A percentile compares a stretch with the other conserved stretches of the same genome.
These are phyloP conservation scores for Pachyrhynchus sulphureomaculatus DNA, from an alignment of 1,140 invertebrate species.

Conservation along the genomic window DNA sequence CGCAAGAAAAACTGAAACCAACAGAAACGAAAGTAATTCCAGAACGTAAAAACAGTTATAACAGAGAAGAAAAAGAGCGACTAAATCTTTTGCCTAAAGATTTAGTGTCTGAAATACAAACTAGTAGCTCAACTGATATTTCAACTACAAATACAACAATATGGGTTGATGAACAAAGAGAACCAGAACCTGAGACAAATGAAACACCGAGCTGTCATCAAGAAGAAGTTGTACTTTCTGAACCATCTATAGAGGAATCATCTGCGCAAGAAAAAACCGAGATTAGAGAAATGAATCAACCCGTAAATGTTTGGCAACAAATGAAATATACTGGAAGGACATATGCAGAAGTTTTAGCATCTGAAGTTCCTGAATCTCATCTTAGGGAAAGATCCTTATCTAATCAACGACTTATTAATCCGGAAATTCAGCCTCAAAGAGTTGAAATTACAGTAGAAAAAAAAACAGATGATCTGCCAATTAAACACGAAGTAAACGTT, in stretches of 20 bases:
- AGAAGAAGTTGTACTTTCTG: conserved; percentile 1
- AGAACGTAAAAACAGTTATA: conserved; percentile 15
- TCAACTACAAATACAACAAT: neutral
- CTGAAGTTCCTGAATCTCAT: conserved; percentile 32
- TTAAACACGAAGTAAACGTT: conserved; percentile 28
- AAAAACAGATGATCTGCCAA: neutral
- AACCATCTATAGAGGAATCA: neutral
- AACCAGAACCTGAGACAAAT: conserved; percentile 20
- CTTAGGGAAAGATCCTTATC: conserved; percentile 17
- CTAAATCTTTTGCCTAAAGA: conserved; percentile 38
- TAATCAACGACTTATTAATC: conserved; percentile 5
- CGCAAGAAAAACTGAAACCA: conserved; percentile 19
- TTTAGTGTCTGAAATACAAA: conserved; percentile 34
- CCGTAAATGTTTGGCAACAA: conserved; percentile 47
- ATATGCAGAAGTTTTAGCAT: conserved; percentile 60
- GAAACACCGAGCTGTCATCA: neutral
- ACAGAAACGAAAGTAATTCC: conserved; percentile 2
- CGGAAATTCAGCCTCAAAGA: neutral
- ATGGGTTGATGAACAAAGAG: conserved; percentile 22
- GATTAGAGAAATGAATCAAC: neutral
- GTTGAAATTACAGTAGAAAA: conserved; percentile 6
- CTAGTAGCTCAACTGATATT: conserved; percentile 10
- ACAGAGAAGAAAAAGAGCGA: conserved; percentile 30
- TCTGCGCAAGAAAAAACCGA: neutral
- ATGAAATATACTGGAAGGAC: conserved; percentile 56